Evolutionary conservation across 2,113 vertebrate species (phyloP).

Genomic region (Cyphomyrus plagiostoma): DNA sequence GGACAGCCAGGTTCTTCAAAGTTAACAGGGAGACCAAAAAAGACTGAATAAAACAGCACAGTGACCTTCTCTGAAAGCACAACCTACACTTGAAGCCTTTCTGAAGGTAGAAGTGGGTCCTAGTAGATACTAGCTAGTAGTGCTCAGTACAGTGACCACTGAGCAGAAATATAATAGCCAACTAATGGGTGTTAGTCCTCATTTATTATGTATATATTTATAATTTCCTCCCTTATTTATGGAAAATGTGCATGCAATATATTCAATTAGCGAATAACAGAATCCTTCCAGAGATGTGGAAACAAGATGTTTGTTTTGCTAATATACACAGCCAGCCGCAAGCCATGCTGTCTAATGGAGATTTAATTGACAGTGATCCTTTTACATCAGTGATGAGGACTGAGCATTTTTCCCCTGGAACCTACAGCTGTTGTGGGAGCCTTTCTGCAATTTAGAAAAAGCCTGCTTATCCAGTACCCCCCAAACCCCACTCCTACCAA

Average conservation of each 20-base stretch:
- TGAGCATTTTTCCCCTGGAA: constrained; percentile 62
- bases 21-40: neutral
- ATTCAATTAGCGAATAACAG: neutral
- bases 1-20: neutral
- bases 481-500: neutral
- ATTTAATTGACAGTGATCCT: constrained; percentile 79
- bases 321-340: constrained; percentile 73
- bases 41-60: neutral
- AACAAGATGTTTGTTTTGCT: constrained; percentile 64
- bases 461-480: neutral
- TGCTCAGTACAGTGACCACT: neutral
- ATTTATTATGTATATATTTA: neutral
- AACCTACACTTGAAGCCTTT: neutral
- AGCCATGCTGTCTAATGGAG: constrained; percentile 75
- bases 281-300: neutral
- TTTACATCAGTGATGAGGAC: constrained; percentile 67
- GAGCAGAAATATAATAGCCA: neutral
- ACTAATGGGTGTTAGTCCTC: neutral
- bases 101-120: neutral
- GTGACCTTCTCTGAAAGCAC: neutral
- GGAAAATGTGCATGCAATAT: neutral
- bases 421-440: constrained; percentile 72
- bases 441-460: constrained; percentile 32
- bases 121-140: neutral
- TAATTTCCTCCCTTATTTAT: neutral